Evolutionary conservation across 2,113 vertebrate genomes (phyloP), one percentile per base, ranked within the genome.

Genomic region (Lipophrys pholis): DNA sequence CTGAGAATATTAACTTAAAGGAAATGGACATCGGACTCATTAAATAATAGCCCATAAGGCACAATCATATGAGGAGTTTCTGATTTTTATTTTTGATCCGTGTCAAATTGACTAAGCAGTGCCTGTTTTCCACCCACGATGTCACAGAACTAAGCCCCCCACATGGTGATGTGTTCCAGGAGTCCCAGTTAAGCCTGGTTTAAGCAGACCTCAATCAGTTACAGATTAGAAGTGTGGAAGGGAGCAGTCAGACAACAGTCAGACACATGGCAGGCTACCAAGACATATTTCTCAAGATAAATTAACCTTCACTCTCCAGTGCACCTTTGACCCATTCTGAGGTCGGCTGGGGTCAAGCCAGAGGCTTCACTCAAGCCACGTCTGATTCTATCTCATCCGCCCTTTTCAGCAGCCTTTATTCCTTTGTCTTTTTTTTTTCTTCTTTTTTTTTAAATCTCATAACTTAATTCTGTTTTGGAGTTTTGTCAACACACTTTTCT

Each of bases 151-250:
- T 80, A 45, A 87, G 46, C 73, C 55, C n/a, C 59, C 16, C 9
- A 11, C 35, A 45, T 42, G 52, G 12, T 86, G 81, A 86, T 78
- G 67, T 61, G 41, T 72, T 84, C 81, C 90, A 87, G 83, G 52
- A 63, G 17, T 62, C 61, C 11, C 55, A 70, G 76, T 58, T 69
- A 72, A 81, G 42, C 53, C 36, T 69, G 7, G 1, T 53, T 69
- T 43, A 50, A 50, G 54, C 63, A 72, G 49, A 70, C 55, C 48
- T 73, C 78, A 76, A 65, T 83, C 74, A 76, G 40, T 70, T 58
- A 71, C 49, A 85, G 61, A 80, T 86, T 80, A 78, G 65, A 66
- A 42, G 48, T 79, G 78, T 80, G 71, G 53, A 71, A 45, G 60
- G 70, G 30, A 82, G 71, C 57, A 83, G 64, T 53, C 41, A 63